phyloP scores from a whole-genome alignment of 2,888 invertebrate species.

The Hypsopygia costalis region DNA sequence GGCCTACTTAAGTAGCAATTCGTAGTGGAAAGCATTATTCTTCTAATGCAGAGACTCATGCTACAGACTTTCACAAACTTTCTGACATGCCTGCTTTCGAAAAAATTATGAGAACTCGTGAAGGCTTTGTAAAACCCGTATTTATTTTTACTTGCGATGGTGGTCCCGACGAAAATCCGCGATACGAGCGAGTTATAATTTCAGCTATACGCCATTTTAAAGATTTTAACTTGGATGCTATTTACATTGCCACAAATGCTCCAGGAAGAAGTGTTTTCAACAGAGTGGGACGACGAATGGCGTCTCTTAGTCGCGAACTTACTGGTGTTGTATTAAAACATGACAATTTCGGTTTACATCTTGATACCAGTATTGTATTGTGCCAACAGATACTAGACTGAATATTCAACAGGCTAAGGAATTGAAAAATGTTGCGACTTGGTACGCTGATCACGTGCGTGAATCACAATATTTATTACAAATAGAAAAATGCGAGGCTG shows the following conservation, averaged over 20 bases:
- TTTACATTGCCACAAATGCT: constrained; percentile 13
- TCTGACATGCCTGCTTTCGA: too few relatives aligned
- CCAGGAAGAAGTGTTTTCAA: constrained; percentile 18
- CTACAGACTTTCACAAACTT: too few relatives aligned
- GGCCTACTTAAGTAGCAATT: too few relatives aligned
- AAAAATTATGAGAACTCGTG: too few relatives aligned
- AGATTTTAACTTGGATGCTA: background rate
- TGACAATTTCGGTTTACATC: background rate
- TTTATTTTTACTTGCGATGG: too few relatives aligned
- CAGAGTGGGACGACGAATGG: constrained; percentile 18
- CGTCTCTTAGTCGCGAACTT: constrained; percentile 17
- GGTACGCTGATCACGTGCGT: constrained; percentile 14
- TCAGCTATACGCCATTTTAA: constrained; percentile 8
- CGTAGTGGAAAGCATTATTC: too few relatives aligned
- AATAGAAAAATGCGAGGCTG: constrained; percentile 20
- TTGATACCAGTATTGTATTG: constrained; percentile 12
- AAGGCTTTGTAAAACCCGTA: too few relatives aligned
- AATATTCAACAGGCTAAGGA: constrained; percentile 9
- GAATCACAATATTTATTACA: constrained; percentile 19
- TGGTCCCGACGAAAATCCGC: too few relatives aligned
- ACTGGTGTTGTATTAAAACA: constrained; percentile 5
- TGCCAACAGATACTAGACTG: constrained; percentile 13
- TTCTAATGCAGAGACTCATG: too few relatives aligned
- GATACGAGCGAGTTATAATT: too few relatives aligned
- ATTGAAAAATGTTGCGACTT: too few relatives aligned